These are phyloP conservation scores for Eurystomus gularis DNA, from an alignment of 2,113 vertebrate species.

Conservation along the genomic window DNA sequence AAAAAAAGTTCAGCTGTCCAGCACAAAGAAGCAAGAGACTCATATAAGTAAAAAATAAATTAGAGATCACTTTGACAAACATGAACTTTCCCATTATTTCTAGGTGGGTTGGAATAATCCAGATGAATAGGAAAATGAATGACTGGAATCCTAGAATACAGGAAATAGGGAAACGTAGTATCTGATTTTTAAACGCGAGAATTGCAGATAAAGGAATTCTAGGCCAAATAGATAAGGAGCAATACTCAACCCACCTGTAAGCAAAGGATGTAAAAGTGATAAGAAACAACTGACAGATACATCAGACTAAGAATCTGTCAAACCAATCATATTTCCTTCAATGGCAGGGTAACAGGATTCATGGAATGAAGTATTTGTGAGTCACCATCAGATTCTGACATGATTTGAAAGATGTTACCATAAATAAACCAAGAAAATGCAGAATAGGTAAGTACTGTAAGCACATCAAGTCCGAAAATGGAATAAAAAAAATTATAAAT, in stretches of 20 bases:
- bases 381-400: slow-evolving; percentile 31
- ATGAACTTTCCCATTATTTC: not conserved
- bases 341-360: not conserved
- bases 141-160: not conserved
- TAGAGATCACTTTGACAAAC: not conserved
- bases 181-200: slow-evolving; percentile 31
- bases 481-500: not conserved
- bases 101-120: not conserved
- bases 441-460: not conserved
- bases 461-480: not conserved
- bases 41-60: not conserved
- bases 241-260: slow-evolving; percentile 40
- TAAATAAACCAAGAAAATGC: slow-evolving; percentile 33
- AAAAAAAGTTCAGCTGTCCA: not conserved
- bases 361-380: slow-evolving; percentile 8
- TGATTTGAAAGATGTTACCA: not conserved
- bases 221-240: slow-evolving; percentile 36
- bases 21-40: not conserved
- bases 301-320: slow-evolving; percentile 38
- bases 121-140: not conserved
- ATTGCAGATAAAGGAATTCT: slow-evolving; percentile 45
- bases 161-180: not conserved
- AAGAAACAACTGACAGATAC: slow-evolving; percentile 43
- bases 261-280: slow-evolving; percentile 41
- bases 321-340: slow-evolving; percentile 20